Percentiles rank a stretch among this genome's conserved stretches.
phyloP scores from a whole-genome alignment of 2,797 vertebrate genomes.

The Chelmon rostratus region DNA sequence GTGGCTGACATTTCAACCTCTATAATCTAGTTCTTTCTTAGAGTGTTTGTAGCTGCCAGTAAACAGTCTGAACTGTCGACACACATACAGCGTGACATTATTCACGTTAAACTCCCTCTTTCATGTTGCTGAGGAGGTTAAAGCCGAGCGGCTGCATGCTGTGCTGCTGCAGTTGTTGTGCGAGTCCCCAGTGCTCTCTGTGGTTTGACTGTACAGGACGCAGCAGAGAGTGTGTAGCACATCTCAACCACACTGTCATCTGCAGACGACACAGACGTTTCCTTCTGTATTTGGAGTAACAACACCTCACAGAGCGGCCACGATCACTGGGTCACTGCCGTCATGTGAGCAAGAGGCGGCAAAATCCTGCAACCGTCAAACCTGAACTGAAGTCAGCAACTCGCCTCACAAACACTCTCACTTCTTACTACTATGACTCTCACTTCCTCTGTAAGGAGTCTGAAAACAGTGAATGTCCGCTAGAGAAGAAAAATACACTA shows the following conservation, averaged over 20 bases:
- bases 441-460: conserved; percentile 60
- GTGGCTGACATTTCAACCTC: background rate
- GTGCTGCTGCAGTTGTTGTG: background rate
- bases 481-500: no score
- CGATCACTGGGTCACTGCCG: background rate
- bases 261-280: conserved; percentile 28
- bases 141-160: background rate
- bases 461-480: no score
- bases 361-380: conserved; percentile 63
- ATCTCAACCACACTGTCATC: conserved; percentile 39
- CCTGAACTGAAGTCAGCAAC: conserved; percentile 43
- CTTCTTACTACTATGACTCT: conserved; percentile 72
- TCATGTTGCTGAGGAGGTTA: background rate
- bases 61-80: background rate
- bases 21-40: background rate
- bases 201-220: conserved; percentile 14
- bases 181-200: background rate
- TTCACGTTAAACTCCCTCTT: background rate
- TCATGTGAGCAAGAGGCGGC: conserved; percentile 22
- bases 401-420: conserved; percentile 64
- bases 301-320: conserved; percentile 17
- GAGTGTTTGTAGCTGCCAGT: background rate
- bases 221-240: conserved; percentile 10
- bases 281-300: conserved; percentile 34
- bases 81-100: background rate